Conservation (phyloP, 2,113 vertebrate genomes). For the Carlito syrichta region DNA sequence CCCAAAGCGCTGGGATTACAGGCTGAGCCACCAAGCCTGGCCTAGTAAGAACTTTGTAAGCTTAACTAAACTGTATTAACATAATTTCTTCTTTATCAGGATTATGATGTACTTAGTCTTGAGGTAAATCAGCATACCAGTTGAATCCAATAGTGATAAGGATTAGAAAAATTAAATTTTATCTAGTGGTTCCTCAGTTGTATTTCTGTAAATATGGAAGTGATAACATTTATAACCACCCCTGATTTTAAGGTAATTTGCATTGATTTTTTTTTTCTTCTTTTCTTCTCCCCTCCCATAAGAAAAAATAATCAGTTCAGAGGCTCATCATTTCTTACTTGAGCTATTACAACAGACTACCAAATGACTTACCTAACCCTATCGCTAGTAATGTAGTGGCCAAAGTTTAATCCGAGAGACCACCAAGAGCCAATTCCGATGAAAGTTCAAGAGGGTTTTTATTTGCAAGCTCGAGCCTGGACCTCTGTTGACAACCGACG, state of each 20-base stretch:
- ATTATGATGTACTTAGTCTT: background rate
- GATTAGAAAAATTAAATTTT: conserved; percentile 8
- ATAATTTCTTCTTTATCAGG: background rate
- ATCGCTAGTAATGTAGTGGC: no score
- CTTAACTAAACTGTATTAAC: background rate
- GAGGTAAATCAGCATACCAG: background rate
- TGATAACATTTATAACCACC: background rate
- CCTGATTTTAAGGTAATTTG: background rate
- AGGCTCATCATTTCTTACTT: background rate
- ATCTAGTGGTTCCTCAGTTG: background rate
- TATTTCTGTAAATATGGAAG: background rate
- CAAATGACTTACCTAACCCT: background rate
- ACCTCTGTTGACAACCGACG: no score
- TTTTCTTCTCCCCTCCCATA: background rate
- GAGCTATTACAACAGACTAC: background rate
- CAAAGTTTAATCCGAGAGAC: no score
- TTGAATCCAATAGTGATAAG: background rate
- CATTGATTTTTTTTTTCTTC: background rate
- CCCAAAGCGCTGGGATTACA: no score
- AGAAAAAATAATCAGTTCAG: background rate
- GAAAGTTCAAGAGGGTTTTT: no score
- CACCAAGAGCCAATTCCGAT: no score
- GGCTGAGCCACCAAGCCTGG: no score
- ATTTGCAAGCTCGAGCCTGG: no score
- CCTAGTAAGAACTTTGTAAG: background rate